Base-by-base conservation (phyloP, 2,113 vertebrate species). In the Ammospiza caudacuta region DNA sequence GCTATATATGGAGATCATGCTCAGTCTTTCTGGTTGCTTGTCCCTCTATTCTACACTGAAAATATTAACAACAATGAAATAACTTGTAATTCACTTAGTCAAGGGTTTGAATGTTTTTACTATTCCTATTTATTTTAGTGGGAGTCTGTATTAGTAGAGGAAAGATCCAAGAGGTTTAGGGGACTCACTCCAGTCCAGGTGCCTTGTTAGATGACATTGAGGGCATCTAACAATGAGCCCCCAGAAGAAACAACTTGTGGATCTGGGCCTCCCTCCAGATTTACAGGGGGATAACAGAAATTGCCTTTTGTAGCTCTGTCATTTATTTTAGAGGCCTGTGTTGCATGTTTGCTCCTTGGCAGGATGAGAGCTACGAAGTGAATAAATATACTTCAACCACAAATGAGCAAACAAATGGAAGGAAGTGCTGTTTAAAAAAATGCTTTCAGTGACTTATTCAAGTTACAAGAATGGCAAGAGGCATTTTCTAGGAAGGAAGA, bases 401-500 rank as follows among this genome's bases (percentile, higher is more conserved):
- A 97, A 94, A 92, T 72, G 86, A 94, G 79, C 88, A 83, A 90
- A 85, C 54, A 91, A 96, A 96, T 96, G 86, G 93, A 95, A 96
- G 95, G 96, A 96, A 96, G 85, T 88, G 49, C 79, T 82, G 76
- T 78, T 92, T 55, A 49, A 95, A 96, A 95, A 96, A 74, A 68
- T 22, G 68, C 31, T 81, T 94, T 95, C 85, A 74, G 93, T 89
- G 85, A 94, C 79, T 94, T 96, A 81, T 81, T 96, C 92, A 90
- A 94, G 62, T 96, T 90, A 87, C 86, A 92, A 95, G 80, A 96
- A 92, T 68, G 92, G 88, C 61, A 94, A 95, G 90, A 94, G 35
- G 64, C 79, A 86, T 96, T 96, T 95, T 95, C 92, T 92, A 94
- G 88, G 87, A 94, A 94, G 92, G 86, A 95, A 95, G 92, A 94